phyloP scores from a whole-genome alignment of 1,140 invertebrate genomes.

The Harpegnathos saltator region DNA sequence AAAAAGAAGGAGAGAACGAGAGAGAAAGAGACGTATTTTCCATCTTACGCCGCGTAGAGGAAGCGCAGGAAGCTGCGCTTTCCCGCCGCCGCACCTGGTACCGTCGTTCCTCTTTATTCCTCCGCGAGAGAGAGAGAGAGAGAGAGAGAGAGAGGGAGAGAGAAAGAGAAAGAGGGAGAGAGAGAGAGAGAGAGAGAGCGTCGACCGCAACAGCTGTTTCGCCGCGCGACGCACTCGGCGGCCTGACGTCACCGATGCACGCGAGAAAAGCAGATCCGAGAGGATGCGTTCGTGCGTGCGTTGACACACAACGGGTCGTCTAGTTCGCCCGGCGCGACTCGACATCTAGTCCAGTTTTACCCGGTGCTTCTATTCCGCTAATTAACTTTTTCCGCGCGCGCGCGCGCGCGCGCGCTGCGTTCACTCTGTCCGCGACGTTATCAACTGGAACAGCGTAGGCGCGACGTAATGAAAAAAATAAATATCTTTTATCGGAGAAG shows the following conservation, averaged over 20 bases:
- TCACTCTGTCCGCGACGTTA: constrained; percentile 31
- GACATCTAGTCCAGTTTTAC: constrained; percentile 6
- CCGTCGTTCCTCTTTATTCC: constrained; percentile 59
- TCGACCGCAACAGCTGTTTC: constrained; percentile 63
- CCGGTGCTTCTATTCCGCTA: constrained; percentile 26
- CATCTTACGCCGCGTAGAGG: constrained; percentile 18
- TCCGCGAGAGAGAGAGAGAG: too few relatives aligned
- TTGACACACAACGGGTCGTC: not conserved
- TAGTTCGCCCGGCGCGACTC: not conserved
- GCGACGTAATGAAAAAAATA: not conserved
- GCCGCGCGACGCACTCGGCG: constrained; percentile 3
- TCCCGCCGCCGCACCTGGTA: constrained; percentile 21
- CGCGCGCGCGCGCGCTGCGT: too few relatives aligned
- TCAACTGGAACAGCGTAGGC: not conserved
- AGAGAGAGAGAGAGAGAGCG: too few relatives aligned
- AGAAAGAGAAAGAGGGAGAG: too few relatives aligned
- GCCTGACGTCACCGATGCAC: constrained; percentile 62
- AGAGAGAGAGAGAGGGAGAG: too few relatives aligned
- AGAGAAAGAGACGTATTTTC: not conserved
- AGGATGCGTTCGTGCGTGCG: not conserved
- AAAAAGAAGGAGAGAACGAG: constrained; percentile 5
- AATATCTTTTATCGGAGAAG: too few relatives aligned
- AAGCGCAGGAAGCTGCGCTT: constrained; percentile 14
- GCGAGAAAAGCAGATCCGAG: constrained; percentile 25
- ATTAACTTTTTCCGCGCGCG: constrained; percentile 24